Evolutionary conservation across 2,113 vertebrate genomes (phyloP), one percentile per base, ranked within the genome.

Genomic region (Psittacula cyanocephala): DNA sequence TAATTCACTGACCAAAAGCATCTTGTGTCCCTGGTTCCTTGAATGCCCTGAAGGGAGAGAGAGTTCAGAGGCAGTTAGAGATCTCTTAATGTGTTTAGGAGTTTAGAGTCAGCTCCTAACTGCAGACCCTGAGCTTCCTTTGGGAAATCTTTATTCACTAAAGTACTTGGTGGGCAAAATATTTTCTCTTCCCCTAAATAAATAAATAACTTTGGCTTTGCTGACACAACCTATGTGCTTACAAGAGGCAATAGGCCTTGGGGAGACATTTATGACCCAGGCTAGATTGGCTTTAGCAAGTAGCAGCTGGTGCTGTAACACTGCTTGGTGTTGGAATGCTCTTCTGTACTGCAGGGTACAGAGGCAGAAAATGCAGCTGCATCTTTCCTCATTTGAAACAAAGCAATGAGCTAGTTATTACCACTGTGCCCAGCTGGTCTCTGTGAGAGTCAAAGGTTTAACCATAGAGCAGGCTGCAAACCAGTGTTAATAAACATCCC

Each of bases 191-290:
- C 62, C 44, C 46, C 37, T 52, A 94, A 91, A 86, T 89, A 91
- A 95, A 95, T 93, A 95, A 95, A 68, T 63, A 52, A 86, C 3
- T 8, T 59, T 29, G 88, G 86, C 94, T 95, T 95, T 96, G 90
- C 88, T 93, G 97, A 96, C 92, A 94, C 85, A 86, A 92, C 71
- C 72, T 88, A 76, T 96, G 96, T 95, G 81, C 89, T 93, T 95
- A 80, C 59, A 86, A 55, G 15, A 72, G 79, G 69, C 76, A 71
- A 13, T 80, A 81, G 77, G 50, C 94, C 87, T 95, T 77, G 65
- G 93, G 95, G 96, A 93, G 70, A 41, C 88, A 62, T 91, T 95
- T 96, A 62, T 72, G 94, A 59, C 83, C 11, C n/a, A 35, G 80
- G 76, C 72, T 93, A 67, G 86, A 86, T 59, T 95, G 94, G 88